Evolutionary conservation across 2,113 vertebrate species (phyloP).

Genomic region (Ranitomeya imitator): DNA sequence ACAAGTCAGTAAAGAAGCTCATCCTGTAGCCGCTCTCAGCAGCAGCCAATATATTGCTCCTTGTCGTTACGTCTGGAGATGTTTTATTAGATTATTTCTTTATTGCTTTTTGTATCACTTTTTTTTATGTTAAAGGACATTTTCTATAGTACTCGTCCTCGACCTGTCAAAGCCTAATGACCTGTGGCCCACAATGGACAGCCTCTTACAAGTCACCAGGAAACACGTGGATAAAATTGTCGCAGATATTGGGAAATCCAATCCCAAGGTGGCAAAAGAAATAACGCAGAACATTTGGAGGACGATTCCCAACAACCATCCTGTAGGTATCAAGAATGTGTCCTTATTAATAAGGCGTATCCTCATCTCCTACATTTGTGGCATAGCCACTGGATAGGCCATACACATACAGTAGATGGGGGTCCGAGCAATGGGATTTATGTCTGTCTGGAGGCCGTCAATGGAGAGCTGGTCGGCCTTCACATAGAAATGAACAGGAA

Average conservation of each 20-base stretch:
- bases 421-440: too few species aligned
- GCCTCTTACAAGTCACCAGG: conserved; percentile 79
- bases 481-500: too few species aligned
- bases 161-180: conserved; percentile 88
- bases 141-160: conserved; percentile 86
- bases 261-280: conserved; percentile 73
- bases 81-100: neutral
- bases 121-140: conserved; percentile 70
- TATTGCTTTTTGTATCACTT: neutral
- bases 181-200: conserved; percentile 90
- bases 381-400: too few species aligned
- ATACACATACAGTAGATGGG: too few species aligned
- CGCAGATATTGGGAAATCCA: conserved; percentile 74
- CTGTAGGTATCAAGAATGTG: conserved; percentile 74
- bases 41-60: neutral
- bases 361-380: too few species aligned
- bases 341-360: neutral
- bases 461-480: too few species aligned
- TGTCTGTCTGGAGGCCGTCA: too few species aligned
- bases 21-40: too few species aligned
- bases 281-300: conserved; percentile 70
- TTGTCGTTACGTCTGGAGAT: neutral
- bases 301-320: conserved; percentile 84
- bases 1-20: too few species aligned
- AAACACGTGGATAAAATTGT: conserved; percentile 77